A percentile compares a stretch with the other conserved stretches of the same genome.
Evolutionary conservation across 2,797 vertebrate species (phyloP).

Genomic region (Brachyrhaphis roseni): DNA sequence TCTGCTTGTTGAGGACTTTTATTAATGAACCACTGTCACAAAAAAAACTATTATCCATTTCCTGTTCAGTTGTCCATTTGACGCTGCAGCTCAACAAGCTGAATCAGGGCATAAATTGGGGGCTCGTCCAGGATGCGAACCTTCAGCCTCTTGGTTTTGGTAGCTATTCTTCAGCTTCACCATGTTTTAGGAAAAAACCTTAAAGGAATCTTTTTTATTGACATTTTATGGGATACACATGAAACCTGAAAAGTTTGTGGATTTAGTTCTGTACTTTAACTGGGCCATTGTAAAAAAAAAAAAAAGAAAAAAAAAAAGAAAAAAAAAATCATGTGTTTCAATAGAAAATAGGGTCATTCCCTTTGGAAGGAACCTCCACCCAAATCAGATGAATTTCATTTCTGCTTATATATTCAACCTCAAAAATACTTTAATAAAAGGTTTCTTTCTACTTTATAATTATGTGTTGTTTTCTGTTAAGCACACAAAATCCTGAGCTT

Average conservation of each 20-base stretch:
- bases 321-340: background rate
- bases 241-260: background rate
- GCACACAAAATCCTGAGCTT: background rate
- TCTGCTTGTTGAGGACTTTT: background rate
- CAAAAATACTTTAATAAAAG: background rate
- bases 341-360: background rate
- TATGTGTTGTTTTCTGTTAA: background rate
- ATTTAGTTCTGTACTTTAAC: background rate
- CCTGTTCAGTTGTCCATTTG: background rate
- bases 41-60: background rate
- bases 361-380: background rate
- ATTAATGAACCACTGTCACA: background rate
- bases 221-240: background rate
- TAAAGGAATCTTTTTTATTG: background rate
- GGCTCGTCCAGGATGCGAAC: background rate
- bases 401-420: background rate
- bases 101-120: background rate
- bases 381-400: background rate
- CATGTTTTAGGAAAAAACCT: background rate
- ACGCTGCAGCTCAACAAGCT: background rate
- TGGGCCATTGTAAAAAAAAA: background rate
- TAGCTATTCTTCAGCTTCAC: background rate
- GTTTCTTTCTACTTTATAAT: background rate
- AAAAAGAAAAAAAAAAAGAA: too few species aligned
- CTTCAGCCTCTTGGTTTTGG: too few species aligned